A percentile compares a stretch with the other conserved stretches of the same genome.
Conservation (phyloP, 2,888 invertebrate species). For the Meta bourneti region DNA sequence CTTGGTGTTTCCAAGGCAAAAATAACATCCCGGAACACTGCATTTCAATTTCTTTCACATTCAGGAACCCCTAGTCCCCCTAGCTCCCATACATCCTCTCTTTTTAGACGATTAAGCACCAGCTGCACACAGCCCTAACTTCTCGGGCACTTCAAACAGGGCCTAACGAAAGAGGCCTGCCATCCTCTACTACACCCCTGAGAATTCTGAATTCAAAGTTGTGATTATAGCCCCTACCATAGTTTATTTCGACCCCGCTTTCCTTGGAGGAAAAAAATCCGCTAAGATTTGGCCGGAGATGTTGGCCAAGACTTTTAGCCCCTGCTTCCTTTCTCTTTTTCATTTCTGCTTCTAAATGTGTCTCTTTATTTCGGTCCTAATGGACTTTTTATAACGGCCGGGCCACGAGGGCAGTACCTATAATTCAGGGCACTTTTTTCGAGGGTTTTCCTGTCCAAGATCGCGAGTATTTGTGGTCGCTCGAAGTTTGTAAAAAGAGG, state of each 20-base stretch:
- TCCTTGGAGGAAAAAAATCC: conserved; percentile 1
- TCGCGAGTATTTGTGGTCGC: too few relatives aligned
- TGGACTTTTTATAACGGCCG: conserved; percentile 72
- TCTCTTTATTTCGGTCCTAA: conserved; percentile 68
- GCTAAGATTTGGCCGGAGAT: conserved; percentile 33
- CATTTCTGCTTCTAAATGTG: conserved; percentile 54
- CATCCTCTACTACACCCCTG: conserved; percentile 56
- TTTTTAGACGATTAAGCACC: conserved; percentile 48
- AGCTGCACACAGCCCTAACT: conserved; percentile 43
- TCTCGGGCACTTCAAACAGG: not conserved
- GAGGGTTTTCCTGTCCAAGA: not conserved
- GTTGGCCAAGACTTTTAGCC: conserved; percentile 10
- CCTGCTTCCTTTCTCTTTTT: not conserved
- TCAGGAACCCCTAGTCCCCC: not conserved
- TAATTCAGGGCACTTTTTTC: conserved; percentile 60
- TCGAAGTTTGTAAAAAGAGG: too few relatives aligned
- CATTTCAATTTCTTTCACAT: not conserved
- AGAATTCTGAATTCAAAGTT: conserved; percentile 71
- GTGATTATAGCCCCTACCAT: conserved; percentile 62
- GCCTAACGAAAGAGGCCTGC: conserved; percentile 55
- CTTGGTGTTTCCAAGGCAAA: not conserved
- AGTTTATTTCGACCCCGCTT: conserved; percentile 33
- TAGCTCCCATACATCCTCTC: not conserved
- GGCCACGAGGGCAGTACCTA: conserved; percentile 18
- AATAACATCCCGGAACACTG: not conserved